Conservation (phyloP, 1,140 invertebrate species). For the Solenopsis fugax region DNA sequence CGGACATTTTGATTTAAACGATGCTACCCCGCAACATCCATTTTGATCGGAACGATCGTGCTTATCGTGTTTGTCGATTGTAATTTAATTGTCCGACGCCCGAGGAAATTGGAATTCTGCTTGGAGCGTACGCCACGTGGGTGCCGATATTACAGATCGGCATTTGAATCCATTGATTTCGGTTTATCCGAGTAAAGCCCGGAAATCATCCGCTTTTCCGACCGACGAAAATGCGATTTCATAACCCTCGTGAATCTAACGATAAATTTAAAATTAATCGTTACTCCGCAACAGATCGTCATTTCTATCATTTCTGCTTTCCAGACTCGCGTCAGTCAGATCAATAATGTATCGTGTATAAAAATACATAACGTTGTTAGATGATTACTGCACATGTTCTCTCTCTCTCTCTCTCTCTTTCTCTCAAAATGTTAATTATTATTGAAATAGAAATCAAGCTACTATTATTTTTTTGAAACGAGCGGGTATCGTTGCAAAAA, state of each 20-base stretch:
- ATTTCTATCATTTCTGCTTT: not conserved
- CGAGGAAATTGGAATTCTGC: conserved; percentile 84
- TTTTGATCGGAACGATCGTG: conserved; percentile 75
- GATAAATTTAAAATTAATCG: conserved; percentile 56
- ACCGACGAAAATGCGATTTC: conserved; percentile 75
- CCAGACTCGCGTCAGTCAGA: not conserved
- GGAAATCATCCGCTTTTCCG: conserved; percentile 70
- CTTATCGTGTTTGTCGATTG: conserved; percentile 82
- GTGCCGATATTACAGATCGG: conserved; percentile 75
- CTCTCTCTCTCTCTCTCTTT: not conserved
- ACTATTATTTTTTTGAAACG: not conserved
- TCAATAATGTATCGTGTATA: conserved; percentile 2
- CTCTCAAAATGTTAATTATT: not conserved
- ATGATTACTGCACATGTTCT: not conserved
- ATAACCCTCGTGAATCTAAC: conserved; percentile 62
- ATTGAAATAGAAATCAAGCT: not conserved
- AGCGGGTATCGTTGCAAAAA: not conserved
- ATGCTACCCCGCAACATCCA: conserved; percentile 72
- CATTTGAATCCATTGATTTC: conserved; percentile 76
- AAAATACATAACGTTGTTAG: too few relatives aligned
- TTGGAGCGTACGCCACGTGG: conserved; percentile 73
- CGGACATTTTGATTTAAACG: conserved; percentile 74
- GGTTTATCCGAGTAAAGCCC: conserved; percentile 73
- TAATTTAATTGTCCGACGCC: conserved; percentile 84
- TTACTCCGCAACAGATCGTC: conserved; percentile 14